A percentile compares a stretch with the other conserved stretches of the same genome.
Evolutionary conservation across 2,888 invertebrate species (phyloP).

Genomic region (Torymus aiolomorphi): DNA sequence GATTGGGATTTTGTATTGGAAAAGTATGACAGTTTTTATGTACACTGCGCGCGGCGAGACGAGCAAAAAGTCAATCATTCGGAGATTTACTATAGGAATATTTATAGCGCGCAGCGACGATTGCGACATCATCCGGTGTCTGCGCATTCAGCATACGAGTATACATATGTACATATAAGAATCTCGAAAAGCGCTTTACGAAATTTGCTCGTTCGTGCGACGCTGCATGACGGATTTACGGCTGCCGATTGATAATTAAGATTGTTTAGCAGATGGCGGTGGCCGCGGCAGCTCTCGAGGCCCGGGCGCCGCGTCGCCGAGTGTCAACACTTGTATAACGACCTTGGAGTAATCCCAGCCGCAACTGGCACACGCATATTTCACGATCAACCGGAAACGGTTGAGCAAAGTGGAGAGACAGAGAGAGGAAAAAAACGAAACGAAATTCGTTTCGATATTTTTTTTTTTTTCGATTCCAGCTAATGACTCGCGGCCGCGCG

Average conservation of each 20-base stretch:
- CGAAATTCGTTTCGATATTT: constrained; percentile 15
- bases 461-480: not conserved
- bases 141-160: too few relatives aligned
- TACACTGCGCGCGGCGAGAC: not conserved
- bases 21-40: constrained; percentile 23
- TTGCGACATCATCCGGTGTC: constrained; percentile 11
- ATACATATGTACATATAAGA: too few relatives aligned
- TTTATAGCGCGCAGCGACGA: not conserved
- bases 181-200: not conserved
- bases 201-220: not conserved
- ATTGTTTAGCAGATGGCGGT: not conserved
- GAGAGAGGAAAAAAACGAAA: not conserved
- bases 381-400: constrained; percentile 40
- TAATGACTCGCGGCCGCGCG: constrained; percentile 23
- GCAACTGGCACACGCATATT: not conserved
- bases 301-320: not conserved
- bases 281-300: not conserved
- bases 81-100: not conserved
- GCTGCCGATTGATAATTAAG: constrained; percentile 25
- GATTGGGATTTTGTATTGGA: not conserved
- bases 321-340: constrained; percentile 29
- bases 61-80: constrained; percentile 17
- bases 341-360: constrained; percentile 7
- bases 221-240: constrained; percentile 20
- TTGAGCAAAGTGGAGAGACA: not conserved